Conservation (phyloP, 2,113 vertebrate genomes). For the Hippopotamus amphibius region DNA sequence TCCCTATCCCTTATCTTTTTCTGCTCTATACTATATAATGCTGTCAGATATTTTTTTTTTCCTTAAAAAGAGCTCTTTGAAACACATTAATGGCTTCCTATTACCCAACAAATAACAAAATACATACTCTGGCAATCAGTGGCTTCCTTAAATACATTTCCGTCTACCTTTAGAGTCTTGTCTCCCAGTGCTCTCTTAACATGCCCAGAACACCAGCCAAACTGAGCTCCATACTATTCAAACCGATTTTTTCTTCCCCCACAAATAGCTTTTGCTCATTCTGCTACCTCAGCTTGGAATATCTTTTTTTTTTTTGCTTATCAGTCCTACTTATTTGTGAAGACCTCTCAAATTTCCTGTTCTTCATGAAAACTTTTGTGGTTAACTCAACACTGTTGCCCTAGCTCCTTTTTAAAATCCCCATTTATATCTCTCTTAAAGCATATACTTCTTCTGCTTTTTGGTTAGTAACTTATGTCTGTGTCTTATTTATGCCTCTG, state of each 20-base stretch:
- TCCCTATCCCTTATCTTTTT: not conserved
- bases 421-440: constrained; percentile 1
- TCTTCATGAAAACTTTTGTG: constrained; percentile 1
- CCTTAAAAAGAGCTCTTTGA: not conserved
- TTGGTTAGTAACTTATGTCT: not conserved
- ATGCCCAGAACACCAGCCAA: not conserved
- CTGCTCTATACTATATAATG: not conserved
- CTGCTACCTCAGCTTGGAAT: not conserved
- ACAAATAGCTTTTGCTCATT: not conserved
- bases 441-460: not conserved
- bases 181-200: not conserved
- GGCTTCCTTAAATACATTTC: not conserved
- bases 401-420: not conserved
- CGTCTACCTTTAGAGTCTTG: not conserved
- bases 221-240: not conserved
- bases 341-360: not conserved
- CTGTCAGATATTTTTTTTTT: not conserved
- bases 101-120: constrained; percentile 21
- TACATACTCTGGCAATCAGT: not conserved
- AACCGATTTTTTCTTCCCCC: not conserved
- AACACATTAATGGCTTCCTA: not conserved
- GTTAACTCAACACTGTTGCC: not conserved
- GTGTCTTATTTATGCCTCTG: not conserved
- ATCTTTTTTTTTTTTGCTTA: not conserved
- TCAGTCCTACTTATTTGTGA: not conserved